Conservation (phyloP, 2,797 vertebrate genomes). For the Oceanodroma leucorhoa region DNA sequence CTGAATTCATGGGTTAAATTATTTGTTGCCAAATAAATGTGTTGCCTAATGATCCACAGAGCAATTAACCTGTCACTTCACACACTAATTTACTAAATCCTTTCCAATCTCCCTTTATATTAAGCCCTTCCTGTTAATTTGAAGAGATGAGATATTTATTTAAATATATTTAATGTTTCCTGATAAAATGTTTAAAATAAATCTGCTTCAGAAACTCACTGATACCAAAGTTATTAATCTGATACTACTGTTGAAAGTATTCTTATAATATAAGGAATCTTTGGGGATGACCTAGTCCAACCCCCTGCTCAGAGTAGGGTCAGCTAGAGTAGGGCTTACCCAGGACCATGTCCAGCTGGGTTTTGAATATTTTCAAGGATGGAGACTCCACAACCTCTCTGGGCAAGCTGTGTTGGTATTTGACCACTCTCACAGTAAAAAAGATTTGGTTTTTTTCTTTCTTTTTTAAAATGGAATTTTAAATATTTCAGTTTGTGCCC, state of each 20-base stretch:
- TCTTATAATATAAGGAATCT: background rate
- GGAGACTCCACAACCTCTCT: background rate
- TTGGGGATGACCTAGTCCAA: background rate
- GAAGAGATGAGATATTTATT: background rate
- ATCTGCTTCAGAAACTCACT: background rate
- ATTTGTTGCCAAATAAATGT: slow-evolving; percentile 28
- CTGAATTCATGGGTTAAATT: slow-evolving; percentile 28
- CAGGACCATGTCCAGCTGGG: background rate
- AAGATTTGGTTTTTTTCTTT: fast-evolving
- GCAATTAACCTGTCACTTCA: slow-evolving; percentile 13
- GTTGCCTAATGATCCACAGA: background rate
- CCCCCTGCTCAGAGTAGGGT: background rate
- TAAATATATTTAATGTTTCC: background rate
- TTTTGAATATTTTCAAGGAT: background rate
- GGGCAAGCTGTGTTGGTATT: background rate
- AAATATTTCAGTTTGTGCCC: background rate
- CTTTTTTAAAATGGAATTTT: background rate
- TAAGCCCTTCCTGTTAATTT: slow-evolving; percentile 1
- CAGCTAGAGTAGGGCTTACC: background rate
- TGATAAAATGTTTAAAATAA: background rate
- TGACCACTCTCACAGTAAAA: background rate
- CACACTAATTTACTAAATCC: slow-evolving; percentile 3
- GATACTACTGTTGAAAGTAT: background rate
- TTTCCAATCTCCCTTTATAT: background rate
- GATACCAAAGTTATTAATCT: background rate